Percentiles rank a stretch among this genome's conserved stretches.
Evolutionary conservation across 2,888 invertebrate species (phyloP).

Genomic region (Lepetodrilus schrolli): DNA sequence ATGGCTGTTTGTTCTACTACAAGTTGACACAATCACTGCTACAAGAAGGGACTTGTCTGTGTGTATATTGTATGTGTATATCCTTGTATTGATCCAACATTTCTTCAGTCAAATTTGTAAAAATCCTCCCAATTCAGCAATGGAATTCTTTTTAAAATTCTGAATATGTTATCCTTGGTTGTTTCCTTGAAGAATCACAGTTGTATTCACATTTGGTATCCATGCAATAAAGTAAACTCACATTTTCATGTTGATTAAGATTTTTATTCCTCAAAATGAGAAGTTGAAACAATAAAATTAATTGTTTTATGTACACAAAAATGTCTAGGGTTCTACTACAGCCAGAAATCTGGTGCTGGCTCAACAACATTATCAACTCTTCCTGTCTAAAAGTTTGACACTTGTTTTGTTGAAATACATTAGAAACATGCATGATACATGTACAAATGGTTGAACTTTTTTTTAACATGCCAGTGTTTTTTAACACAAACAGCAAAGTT

Average conservation of each 20-base stretch:
- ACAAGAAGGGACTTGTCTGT: too few relatives aligned
- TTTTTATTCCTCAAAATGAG: conserved; percentile 46
- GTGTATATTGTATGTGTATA: too few relatives aligned
- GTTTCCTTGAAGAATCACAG: background rate
- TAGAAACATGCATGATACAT: conserved; percentile 15
- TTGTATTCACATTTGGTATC: background rate
- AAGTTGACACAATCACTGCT: too few relatives aligned
- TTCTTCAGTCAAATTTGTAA: too few relatives aligned
- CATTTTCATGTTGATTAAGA: conserved; percentile 32
- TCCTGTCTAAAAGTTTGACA: conserved; percentile 23
- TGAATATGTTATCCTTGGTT: background rate
- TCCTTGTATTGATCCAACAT: too few relatives aligned
- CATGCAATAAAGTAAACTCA: background rate
- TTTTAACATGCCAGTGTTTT: conserved; percentile 18
- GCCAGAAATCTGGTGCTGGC: conserved; percentile 31
- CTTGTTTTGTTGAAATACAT: conserved; percentile 8
- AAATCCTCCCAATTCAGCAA: too few relatives aligned
- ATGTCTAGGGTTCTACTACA: conserved; percentile 42
- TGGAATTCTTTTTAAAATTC: background rate
- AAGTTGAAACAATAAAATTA: conserved; percentile 45
- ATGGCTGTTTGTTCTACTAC: too few relatives aligned
- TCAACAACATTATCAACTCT: conserved; percentile 27
- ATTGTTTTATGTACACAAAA: conserved; percentile 46
- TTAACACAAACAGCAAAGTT: background rate
- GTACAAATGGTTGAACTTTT: conserved; percentile 7